Evolutionary conservation across 1,140 invertebrate genomes (phyloP).

Genomic region (Ericerus pela): DNA sequence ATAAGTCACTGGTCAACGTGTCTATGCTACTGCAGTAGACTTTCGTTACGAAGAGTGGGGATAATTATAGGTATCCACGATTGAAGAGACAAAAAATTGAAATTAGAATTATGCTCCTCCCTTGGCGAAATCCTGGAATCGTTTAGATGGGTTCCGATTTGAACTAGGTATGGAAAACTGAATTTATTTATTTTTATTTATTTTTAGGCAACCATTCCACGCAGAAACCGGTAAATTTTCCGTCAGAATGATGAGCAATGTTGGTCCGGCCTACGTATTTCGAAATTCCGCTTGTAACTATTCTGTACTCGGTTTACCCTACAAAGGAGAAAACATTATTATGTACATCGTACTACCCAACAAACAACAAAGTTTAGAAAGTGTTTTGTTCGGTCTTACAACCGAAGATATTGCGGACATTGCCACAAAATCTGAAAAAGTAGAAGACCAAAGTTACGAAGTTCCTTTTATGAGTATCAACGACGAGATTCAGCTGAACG

Average conservation of each 20-base stretch:
- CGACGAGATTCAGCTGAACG: not conserved
- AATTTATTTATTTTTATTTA: too few relatives aligned
- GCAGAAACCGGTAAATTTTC: not conserved
- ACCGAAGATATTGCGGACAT: not conserved
- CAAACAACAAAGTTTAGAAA: slow-evolving; percentile 4
- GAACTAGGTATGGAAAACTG: too few relatives aligned
- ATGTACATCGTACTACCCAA: slow-evolving; percentile 57
- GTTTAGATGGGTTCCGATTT: too few relatives aligned
- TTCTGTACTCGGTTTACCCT: slow-evolving; percentile 49
- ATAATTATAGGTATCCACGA: too few relatives aligned
- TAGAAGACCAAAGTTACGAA: not conserved
- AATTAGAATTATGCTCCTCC: too few relatives aligned
- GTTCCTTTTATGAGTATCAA: not conserved
- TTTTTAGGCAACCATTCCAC: not conserved
- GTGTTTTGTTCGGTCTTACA: not conserved
- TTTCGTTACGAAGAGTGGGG: too few relatives aligned
- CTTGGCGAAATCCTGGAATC: too few relatives aligned
- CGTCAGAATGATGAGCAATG: not conserved
- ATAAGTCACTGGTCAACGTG: too few relatives aligned
- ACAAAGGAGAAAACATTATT: slow-evolving; percentile 42
- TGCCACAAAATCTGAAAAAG: not conserved
- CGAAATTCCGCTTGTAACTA: not conserved
- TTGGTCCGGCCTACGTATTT: not conserved
- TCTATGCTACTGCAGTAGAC: too few relatives aligned
- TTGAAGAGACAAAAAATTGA: not conserved